phyloP scores from a whole-genome alignment of 1,140 invertebrate genomes.

The Acromyrmex charruanus region DNA sequence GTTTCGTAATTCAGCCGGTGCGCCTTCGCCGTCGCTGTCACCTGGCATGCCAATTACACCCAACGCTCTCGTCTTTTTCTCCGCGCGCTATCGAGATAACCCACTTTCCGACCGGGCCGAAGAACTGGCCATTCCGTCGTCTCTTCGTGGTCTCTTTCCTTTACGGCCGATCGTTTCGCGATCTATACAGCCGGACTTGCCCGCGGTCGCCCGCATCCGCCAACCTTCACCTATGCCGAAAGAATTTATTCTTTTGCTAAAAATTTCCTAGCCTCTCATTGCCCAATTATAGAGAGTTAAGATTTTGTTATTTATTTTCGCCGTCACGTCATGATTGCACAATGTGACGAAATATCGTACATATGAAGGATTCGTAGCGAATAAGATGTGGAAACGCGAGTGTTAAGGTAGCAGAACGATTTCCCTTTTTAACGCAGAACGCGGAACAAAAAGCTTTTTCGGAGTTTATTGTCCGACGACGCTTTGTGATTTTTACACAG shows the following conservation, averaged over 20 bases:
- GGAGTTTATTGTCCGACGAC: not conserved
- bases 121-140: not conserved
- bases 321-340: not conserved
- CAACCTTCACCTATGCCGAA: not conserved
- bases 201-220: not conserved
- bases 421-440: not conserved
- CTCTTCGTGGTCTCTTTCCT: not conserved
- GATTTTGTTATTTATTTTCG: not conserved
- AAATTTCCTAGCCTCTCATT: not conserved
- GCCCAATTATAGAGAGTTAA: constrained; percentile 1
- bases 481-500: not conserved
- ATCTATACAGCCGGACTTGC: not conserved
- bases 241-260: not conserved
- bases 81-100: constrained; percentile 40
- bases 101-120: constrained; percentile 28
- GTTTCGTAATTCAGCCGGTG: constrained; percentile 54
- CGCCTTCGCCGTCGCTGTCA: constrained; percentile 23
- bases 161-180: not conserved
- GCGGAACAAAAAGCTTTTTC: not conserved
- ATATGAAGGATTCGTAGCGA: not conserved
- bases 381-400: not conserved
- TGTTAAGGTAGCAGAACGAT: not conserved
- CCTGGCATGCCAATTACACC: constrained; percentile 54
- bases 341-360: not conserved
- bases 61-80: constrained; percentile 54